Percentiles rank a stretch among this genome's conserved stretches.
phyloP scores from a whole-genome alignment of 2,113 vertebrate species.

The Strix aluco region DNA sequence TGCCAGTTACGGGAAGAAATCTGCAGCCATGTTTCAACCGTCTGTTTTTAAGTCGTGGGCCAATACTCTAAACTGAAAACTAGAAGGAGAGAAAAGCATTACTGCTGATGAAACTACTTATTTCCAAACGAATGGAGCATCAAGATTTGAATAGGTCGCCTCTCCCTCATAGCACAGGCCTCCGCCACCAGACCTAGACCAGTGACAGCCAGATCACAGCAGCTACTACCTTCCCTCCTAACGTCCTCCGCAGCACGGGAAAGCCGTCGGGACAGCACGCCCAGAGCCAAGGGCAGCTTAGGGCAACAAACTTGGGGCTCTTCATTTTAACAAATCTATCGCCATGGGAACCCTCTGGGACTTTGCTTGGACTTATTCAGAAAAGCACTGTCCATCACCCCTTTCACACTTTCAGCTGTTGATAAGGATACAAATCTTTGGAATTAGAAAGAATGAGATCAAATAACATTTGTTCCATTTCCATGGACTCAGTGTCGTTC shows the following conservation, averaged over 20 bases:
- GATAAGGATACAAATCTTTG: accelerated
- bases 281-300: background rate
- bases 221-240: background rate
- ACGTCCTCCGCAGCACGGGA: no score
- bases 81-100: background rate
- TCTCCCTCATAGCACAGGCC: background rate
- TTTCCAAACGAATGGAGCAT: background rate
- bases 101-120: background rate
- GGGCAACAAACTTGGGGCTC: background rate
- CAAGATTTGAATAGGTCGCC: background rate
- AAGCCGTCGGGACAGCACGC: accelerated
- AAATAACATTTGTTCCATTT: background rate
- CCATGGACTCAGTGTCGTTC: accelerated
- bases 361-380: background rate
- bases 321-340: background rate
- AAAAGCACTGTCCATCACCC: background rate
- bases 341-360: background rate
- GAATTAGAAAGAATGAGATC: background rate
- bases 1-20: background rate
- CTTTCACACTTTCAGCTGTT: background rate
- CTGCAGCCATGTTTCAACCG: background rate
- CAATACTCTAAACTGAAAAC: background rate
- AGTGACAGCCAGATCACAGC: background rate
- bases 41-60: background rate
- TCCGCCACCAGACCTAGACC: background rate